Base-by-base conservation (phyloP, 2,113 vertebrate species). In the Toxotes chatareus region DNA sequence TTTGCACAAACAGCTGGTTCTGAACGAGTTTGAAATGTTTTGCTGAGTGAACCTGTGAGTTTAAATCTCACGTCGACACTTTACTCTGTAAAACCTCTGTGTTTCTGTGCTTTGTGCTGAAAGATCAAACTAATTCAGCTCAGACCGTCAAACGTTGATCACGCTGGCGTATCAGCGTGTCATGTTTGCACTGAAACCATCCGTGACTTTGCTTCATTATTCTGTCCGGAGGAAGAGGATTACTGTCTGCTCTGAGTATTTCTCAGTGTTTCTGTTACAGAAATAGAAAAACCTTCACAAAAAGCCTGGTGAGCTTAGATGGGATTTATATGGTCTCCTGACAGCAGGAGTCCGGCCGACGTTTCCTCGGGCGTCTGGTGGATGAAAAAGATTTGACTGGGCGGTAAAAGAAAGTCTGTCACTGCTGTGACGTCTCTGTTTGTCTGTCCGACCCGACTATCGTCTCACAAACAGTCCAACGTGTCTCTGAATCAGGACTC, bases 301-400 rank as follows among this genome's bases (percentile, higher is more conserved):
- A 57, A 21, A 49, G 68, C 63, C 76, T 32, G 36, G 10, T 32
- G 69, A 85, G 83, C 63, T 85, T 75, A 68, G 51, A 85, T 59
- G 65, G 72, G 76, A 75, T 80, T 79, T 59, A 71, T 76, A 85
- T 44, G 64, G 14, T 53, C 51, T 57, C 64, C 64, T 31, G 76
- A 46, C 59, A 46, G 65, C 76, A 21, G 76, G 70, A 75, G 65
- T 3, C n/a, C 68, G 9, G 68, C 77, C 49, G 11, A 40, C 34
- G 42, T 3, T 5, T 53, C 76, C 65, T 61, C 76, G 5, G n/a
- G 46, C 76, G n/a, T 31, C 53, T 77, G 68, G 23, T 13, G 56
- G 36, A 62, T 23, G 79, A 42, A 44, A 75, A 62, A 62, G 27
- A 44, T 10, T 17, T 6, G 4, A 53, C 72, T 10, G 12, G 19